Evolutionary conservation across 53 echinoderm and acorn worm genomes (phyloP).

Genomic region (Paracentrotus lividus): DNA sequence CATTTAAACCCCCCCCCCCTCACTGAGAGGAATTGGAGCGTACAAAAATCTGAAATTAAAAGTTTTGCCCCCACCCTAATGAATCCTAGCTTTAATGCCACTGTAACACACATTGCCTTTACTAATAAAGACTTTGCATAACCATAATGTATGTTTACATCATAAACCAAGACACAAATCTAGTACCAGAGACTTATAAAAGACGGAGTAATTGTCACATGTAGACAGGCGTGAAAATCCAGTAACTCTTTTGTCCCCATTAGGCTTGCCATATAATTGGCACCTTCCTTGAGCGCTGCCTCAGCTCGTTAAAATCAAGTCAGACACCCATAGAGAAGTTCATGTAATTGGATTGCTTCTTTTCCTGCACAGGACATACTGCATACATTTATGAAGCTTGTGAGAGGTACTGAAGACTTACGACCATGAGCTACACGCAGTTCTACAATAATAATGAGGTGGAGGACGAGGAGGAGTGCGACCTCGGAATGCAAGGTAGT

Average conservation of each 20-base stretch:
- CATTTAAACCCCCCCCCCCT: too few relatives aligned
- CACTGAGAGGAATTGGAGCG: too few relatives aligned
- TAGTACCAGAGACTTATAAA: background rate
- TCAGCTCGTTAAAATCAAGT: background rate
- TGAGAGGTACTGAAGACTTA: background rate
- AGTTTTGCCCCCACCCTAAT: too few relatives aligned
- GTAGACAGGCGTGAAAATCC: background rate
- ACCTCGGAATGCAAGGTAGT: conserved; percentile 42
- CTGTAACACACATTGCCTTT: too few relatives aligned
- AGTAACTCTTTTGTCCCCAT: background rate
- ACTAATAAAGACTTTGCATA: background rate
- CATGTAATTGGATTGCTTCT: conserved; percentile 20
- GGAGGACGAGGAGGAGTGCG: conserved; percentile 25
- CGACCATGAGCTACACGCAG: conserved; percentile 46
- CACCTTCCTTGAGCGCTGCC: background rate
- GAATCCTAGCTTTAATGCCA: too few relatives aligned
- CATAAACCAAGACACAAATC: background rate
- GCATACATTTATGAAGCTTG: background rate
- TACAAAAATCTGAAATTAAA: too few relatives aligned
- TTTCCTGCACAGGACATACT: background rate
- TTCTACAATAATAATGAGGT: conserved; percentile 31
- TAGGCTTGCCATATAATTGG: background rate
- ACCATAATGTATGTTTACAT: background rate
- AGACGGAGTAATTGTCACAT: background rate
- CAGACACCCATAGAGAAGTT: background rate